Percentiles rank a stretch among this genome's conserved stretches.
phyloP scores from a whole-genome alignment of 2,888 invertebrate genomes.

The Callosobruchus maculatus region DNA sequence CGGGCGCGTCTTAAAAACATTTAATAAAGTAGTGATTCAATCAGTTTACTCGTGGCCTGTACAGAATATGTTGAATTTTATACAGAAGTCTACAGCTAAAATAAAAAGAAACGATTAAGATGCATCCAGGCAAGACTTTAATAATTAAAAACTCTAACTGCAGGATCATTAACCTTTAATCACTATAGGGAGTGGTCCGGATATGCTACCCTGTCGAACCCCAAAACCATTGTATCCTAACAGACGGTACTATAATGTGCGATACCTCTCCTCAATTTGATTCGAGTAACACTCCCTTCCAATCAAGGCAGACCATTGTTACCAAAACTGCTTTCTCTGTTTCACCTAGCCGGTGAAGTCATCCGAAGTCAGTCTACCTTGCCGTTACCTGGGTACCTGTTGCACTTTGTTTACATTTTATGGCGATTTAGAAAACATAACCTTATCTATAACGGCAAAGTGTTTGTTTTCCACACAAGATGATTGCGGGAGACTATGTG shows the following conservation, averaged over 20 bases:
- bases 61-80: too few relatives aligned
- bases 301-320: neutral
- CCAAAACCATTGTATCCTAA: neutral
- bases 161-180: too few relatives aligned
- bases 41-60: too few relatives aligned
- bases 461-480: conserved; percentile 5
- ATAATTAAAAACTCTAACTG: too few relatives aligned
- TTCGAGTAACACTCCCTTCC: neutral
- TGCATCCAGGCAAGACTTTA: too few relatives aligned
- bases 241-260: neutral
- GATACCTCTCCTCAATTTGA: neutral
- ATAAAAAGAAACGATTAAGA: too few relatives aligned
- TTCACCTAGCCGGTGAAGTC: conserved; percentile 20
- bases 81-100: too few relatives aligned
- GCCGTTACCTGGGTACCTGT: neutral
- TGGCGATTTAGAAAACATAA: neutral
- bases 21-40: too few relatives aligned
- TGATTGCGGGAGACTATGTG: conserved; percentile 69
- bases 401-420: neutral
- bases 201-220: neutral
- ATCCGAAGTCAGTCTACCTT: conserved; percentile 20
- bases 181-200: neutral
- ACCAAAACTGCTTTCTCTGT: conserved; percentile 22
- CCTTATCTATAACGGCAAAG: conserved; percentile 1
- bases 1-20: too few relatives aligned